Evolutionary conservation across 2,888 invertebrate genomes (phyloP), one percentile per base, ranked within the genome.

Genomic region (Eristalis intricaria): DNA sequence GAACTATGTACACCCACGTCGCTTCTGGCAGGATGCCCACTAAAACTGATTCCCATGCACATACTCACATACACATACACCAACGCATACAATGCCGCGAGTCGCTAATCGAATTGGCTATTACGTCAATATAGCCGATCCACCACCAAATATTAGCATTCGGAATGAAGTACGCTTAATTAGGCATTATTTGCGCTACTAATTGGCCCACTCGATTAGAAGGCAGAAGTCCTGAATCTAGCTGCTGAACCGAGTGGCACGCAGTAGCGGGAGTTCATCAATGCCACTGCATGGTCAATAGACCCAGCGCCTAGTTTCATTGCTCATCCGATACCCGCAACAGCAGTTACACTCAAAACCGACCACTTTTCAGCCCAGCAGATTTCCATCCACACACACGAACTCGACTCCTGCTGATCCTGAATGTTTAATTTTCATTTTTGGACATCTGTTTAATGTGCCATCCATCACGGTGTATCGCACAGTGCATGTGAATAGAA

Each of bases 161-260:
- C 77, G 43, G 74, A 78, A 86, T 82, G 86, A 86, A 78, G 74
- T 86, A 78, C 61, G 86, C 83, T 86, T 86, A 86, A 86, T 86
- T 86, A 86, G 78, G 78, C 78, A 78, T 86, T 86, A 86, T 86
- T 86, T 86, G 78, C 66, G 43, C 69, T 83, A 83, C 86, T 86
- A 86, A 86, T 86, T 86, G 86, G 78, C 83, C 75, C 58, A 86
- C 79, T 79, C 86, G 70, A 70, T 70, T 74, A 75, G 82, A 77
- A 77, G 35, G 58, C 70, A 4, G 50, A 19, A 50, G 75, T 69
- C 43, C 70, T 64, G 50, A 73, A 66, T 68, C 75, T 43, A 74
- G 40, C 61, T 40, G 50, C 60, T 61, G 78, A 32, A 66, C 65
- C 43, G 40, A 70, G 35, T 35, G 63, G 40, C 76, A 77, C 43